Conservation (phyloP, 53 echinoderm and acorn worm genomes). For the Echinarachnius parma region DNA sequence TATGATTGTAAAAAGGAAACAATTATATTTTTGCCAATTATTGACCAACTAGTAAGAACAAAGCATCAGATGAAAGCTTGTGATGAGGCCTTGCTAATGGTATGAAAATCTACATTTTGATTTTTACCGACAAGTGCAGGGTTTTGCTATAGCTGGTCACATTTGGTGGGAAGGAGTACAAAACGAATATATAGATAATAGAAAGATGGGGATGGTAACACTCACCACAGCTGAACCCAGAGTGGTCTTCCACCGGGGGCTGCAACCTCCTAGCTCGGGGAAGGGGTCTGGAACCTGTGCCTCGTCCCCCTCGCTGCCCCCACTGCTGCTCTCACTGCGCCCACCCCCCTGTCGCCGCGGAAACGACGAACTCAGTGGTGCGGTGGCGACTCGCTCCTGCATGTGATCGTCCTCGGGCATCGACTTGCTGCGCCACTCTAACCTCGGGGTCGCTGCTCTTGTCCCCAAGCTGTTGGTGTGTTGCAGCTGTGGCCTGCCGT, state of each 20-base stretch:
- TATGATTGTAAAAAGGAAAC: too few relatives aligned
- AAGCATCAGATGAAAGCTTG: too few relatives aligned
- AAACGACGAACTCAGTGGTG: constrained; percentile 68
- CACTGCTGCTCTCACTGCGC: constrained; percentile 57
- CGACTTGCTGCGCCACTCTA: constrained; percentile 82
- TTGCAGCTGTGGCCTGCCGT: constrained; percentile 23
- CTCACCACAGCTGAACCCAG: constrained; percentile 79
- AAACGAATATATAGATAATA: too few relatives aligned
- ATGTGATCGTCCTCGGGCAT: constrained; percentile 63
- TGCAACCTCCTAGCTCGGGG: constrained; percentile 74
- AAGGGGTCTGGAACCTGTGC: constrained; percentile 88
- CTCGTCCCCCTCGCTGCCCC: constrained; percentile 48
- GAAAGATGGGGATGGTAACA: too few relatives aligned
- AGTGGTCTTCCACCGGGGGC: constrained; percentile 61
- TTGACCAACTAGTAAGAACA: too few relatives aligned
- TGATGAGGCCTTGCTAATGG: too few relatives aligned
- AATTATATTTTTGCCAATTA: too few relatives aligned
- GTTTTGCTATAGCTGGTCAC: too few relatives aligned
- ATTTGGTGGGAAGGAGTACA: too few relatives aligned
- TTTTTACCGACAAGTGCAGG: too few relatives aligned
- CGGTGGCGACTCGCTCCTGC: constrained; percentile 48
- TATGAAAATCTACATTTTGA: too few relatives aligned
- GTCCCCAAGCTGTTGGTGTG: constrained; percentile 16
- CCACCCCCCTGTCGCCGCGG: constrained; percentile 72
- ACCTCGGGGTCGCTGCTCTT: constrained; percentile 67